Base-by-base conservation (phyloP, 2,797 vertebrate genomes). In the Gymnothorax javanicus region DNA sequence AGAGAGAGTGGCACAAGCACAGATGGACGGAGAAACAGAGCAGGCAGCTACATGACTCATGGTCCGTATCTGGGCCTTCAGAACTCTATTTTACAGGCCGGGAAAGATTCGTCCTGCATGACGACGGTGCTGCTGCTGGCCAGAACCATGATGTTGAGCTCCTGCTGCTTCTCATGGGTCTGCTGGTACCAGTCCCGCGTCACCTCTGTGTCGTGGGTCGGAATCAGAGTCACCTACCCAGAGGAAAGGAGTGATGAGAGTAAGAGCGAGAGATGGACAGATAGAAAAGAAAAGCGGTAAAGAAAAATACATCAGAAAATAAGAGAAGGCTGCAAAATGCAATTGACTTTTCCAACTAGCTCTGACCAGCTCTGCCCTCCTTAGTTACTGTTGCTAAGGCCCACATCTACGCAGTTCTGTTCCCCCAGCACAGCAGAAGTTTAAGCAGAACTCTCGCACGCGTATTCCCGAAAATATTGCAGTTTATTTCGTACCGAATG, bases 21-120 rank as follows among this genome's bases (percentile, higher is more conserved):
- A 43, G 33, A 43, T 43, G 33, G 33, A 43, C 33, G 33, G 33
- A 43, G 33, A 43, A 43, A 43, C 33, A 1, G 33, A 43, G 33
- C 86, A 88, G 64, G 84, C 52, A 56, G 77, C 50, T 56, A 56
- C 50, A 81, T 50, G 52, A 81, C 77, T n/a, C 50, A n/a, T 77
- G n/a, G 86, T 83, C 67, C 84, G 2, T 43, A 84, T 52, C 12
- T 20, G 50, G 89, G 89, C 89, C 87, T 84, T 96, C 95, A 99
- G 95, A 99, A 99, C 95, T 99, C 98, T 8, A 99, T 99, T 96
- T 99, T 99, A 97, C 99, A 99, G 94, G 99, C 99, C 9, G 99
- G 97, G 92, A 99, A 99, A 87, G 99, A 99, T 93, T 99, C 99
- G 0, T 99, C 98, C 94, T 99, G 98, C 99, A 99, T 99, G 92